phyloP scores from a whole-genome alignment of 2,797 vertebrate species.

The Chloroceryle inda region DNA sequence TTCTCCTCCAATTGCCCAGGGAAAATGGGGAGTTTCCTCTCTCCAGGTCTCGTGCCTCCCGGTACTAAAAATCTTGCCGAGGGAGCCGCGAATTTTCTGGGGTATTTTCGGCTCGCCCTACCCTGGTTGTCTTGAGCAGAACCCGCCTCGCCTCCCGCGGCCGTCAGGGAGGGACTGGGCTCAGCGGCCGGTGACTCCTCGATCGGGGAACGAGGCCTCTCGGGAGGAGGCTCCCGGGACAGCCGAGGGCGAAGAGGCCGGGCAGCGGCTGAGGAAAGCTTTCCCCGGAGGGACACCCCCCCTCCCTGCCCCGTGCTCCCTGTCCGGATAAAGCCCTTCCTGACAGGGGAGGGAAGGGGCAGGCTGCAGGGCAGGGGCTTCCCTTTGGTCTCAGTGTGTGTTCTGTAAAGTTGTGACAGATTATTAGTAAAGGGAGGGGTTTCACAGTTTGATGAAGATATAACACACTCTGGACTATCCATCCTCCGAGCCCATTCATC shows the following conservation, averaged over 20 bases:
- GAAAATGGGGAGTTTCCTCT: fast-evolving
- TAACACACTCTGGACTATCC: conserved; percentile 48
- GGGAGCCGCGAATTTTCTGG: background rate
- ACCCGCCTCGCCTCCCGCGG: fast-evolving
- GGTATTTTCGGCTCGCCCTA: background rate
- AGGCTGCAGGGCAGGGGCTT: conserved; percentile 43
- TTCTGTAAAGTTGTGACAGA: conserved; percentile 74
- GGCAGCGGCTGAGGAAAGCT: background rate
- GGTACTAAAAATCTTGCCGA: background rate
- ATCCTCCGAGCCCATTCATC: conserved; percentile 30
- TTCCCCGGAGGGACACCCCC: background rate
- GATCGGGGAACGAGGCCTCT: background rate
- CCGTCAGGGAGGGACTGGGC: background rate
- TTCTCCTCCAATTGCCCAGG: background rate
- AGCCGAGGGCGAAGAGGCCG: background rate
- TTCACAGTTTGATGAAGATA: conserved; percentile 69
- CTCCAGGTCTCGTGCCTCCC: background rate
- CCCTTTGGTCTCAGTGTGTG: conserved; percentile 71
- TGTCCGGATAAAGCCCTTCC: conserved; percentile 44
- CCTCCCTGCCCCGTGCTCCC: conserved; percentile 1
- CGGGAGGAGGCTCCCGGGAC: background rate
- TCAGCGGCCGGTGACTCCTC: background rate
- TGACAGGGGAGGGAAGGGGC: conserved; percentile 63
- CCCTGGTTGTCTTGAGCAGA: background rate
- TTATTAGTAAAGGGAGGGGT: conserved; percentile 75